Evolutionary conservation across 2,888 invertebrate species (phyloP).

Genomic region (Macaria notata): DNA sequence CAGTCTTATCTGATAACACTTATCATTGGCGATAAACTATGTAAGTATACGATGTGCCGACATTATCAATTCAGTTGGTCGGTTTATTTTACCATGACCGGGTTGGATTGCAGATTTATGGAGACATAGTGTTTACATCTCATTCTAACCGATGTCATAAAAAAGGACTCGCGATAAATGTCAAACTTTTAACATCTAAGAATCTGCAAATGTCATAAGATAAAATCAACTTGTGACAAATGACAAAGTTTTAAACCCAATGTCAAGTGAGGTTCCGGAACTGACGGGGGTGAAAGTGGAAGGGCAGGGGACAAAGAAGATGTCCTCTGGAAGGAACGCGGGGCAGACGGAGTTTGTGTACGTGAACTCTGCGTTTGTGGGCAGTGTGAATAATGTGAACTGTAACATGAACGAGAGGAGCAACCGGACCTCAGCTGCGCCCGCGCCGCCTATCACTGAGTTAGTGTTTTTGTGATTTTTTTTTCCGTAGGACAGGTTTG

Average conservation of each 20-base stretch:
- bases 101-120: slow-evolving; percentile 1
- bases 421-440: background rate
- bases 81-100: slow-evolving; percentile 19
- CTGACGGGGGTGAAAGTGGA: slow-evolving; percentile 28
- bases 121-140: no score
- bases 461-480: slow-evolving; percentile 16
- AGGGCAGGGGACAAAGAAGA: slow-evolving; percentile 26
- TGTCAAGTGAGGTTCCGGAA: no score
- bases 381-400: slow-evolving; percentile 54
- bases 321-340: slow-evolving; percentile 12
- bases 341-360: slow-evolving; percentile 52
- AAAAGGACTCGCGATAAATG: no score
- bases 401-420: slow-evolving; percentile 25
- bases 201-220: no score
- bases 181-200: no score
- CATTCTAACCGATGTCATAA: no score
- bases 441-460: slow-evolving; percentile 18
- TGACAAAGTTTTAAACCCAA: no score
- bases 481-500: background rate
- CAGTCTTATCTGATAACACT: slow-evolving; percentile 29
- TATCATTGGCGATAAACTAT: slow-evolving; percentile 29
- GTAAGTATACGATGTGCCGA: slow-evolving; percentile 15
- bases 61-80: slow-evolving; percentile 17
- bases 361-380: slow-evolving; percentile 62
- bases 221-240: no score